A percentile compares a stretch with the other conserved stretches of the same genome.
Conservation (phyloP, 2,113 vertebrate genomes). For the Hiodon tergisus region DNA sequence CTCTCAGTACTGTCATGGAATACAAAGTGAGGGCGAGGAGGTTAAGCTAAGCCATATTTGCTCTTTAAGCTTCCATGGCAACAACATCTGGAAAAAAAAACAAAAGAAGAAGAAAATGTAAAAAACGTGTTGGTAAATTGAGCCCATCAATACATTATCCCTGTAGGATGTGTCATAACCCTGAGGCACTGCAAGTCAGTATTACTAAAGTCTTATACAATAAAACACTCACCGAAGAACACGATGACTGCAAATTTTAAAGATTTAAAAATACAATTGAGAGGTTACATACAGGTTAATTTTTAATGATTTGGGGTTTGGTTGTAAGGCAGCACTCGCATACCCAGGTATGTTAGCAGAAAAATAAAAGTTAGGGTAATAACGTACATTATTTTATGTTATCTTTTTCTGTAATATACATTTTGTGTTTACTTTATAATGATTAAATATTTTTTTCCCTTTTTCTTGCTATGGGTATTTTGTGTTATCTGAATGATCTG, state of each 20-base stretch:
- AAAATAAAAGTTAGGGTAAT: too few species aligned
- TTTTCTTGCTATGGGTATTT: too few species aligned
- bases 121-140: slow-evolving; percentile 8
- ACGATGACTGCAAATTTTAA: not conserved
- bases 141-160: slow-evolving; percentile 24
- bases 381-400: too few species aligned
- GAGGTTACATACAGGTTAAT: too few species aligned
- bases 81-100: slow-evolving; percentile 18
- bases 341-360: too few species aligned
- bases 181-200: slow-evolving; percentile 8
- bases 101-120: too few species aligned
- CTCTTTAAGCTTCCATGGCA: slow-evolving; percentile 24
- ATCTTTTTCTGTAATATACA: too few species aligned
- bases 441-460: too few species aligned
- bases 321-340: too few species aligned
- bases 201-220: slow-evolving; percentile 14
- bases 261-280: slow-evolving; percentile 6
- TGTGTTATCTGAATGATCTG: too few species aligned
- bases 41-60: slow-evolving; percentile 16
- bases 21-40: slow-evolving; percentile 23
- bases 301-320: too few species aligned
- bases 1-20: slow-evolving; percentile 17
- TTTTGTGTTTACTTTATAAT: too few species aligned
- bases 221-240: not conserved
- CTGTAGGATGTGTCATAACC: slow-evolving; percentile 13